phyloP scores from a whole-genome alignment of 64 coral and sea anemone species.

The Porites lutea region DNA sequence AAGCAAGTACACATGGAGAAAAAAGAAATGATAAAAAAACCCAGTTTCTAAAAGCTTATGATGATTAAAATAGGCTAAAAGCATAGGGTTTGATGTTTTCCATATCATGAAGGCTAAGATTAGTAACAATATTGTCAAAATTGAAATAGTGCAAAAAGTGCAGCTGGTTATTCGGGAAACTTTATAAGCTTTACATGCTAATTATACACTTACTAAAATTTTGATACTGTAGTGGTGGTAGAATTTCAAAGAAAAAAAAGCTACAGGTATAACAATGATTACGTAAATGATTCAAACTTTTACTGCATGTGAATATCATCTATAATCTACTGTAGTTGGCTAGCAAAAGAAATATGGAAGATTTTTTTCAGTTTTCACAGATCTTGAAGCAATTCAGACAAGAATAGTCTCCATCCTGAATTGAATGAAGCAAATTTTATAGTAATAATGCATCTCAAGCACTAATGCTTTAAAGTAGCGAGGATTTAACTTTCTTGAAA shows the following conservation, averaged over 20 bases:
- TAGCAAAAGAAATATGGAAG: not conserved
- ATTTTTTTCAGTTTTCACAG: not conserved
- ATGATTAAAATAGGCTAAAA: constrained; percentile 19
- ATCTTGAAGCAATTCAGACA: constrained; percentile 9
- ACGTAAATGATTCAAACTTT: constrained; percentile 20
- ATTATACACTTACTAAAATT: constrained; percentile 10
- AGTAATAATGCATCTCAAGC: constrained; percentile 2
- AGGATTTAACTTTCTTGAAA: constrained; percentile 7
- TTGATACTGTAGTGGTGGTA: constrained; percentile 11
- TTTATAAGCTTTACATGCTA: not conserved
- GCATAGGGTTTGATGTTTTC: constrained; percentile 3
- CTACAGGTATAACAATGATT: not conserved
- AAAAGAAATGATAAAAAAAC: not conserved
- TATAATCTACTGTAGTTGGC: constrained; percentile 13
- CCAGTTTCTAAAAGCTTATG: not conserved
- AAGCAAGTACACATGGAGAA: constrained; percentile 8
- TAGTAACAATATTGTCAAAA: constrained; percentile 1
- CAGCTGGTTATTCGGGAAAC: constrained; percentile 4
- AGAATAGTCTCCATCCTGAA: not conserved
- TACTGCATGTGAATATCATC: constrained; percentile 1
- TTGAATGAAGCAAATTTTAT: not conserved
- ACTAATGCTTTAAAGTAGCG: constrained; percentile 15
- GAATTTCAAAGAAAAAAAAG: constrained; percentile 14
- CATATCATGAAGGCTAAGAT: constrained; percentile 20
- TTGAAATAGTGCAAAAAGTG: constrained; percentile 5